Base-by-base conservation (phyloP, 2,888 invertebrate species). In the Rhamphomyia laevipes region DNA sequence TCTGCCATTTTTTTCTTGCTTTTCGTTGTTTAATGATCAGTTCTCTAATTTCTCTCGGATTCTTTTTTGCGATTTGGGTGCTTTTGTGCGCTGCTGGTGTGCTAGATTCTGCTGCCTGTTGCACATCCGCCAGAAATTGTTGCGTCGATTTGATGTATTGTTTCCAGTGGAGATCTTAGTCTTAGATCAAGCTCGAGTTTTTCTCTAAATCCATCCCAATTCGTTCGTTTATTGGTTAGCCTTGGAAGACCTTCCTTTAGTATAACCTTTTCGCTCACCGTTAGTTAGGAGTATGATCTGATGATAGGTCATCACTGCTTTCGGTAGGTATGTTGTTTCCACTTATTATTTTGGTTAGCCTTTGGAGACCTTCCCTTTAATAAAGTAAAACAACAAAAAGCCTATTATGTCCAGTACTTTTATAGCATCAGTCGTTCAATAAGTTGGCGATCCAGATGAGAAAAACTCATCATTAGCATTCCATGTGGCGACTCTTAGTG, bases 391-490 rank as follows among this genome's bases (percentile, higher is more conserved):
- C 15, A 16, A 51, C 17, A 41, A 31, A 37, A 37, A 51, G 48
- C 23, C 45, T 48, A 35, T 48, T 40, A 21, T 48, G 45, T 38
- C 50, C 47, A 15, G 45, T 46, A 18, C 42, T 49, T 44, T 50
- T 49, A 15, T 35, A 13, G 13, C 5, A 37, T 52, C 52, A 16
- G 52, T 46, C 15, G 43, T 49, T 43, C 52, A 49, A 35, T 52
- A 50, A n/a, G 52, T 49, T 23, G 52, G 52, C n/a, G 18, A 3
- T 17, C 46, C n/a, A n/a, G n/a, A n/a, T n/a, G n/a, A n/a, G n/a
- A n/a, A n/a, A n/a, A n/a, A n/a, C n/a, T n/a, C n/a, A n/a, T n/a
- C n/a, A n/a, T n/a, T n/a, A n/a, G n/a, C n/a, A n/a, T n/a, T n/a
- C n/a, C n/a, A n/a, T n/a, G n/a, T n/a, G n/a, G n/a, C n/a, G n/a